Evolutionary conservation across 2,113 vertebrate genomes (phyloP).

Genomic region (Podocnemis expansa): DNA sequence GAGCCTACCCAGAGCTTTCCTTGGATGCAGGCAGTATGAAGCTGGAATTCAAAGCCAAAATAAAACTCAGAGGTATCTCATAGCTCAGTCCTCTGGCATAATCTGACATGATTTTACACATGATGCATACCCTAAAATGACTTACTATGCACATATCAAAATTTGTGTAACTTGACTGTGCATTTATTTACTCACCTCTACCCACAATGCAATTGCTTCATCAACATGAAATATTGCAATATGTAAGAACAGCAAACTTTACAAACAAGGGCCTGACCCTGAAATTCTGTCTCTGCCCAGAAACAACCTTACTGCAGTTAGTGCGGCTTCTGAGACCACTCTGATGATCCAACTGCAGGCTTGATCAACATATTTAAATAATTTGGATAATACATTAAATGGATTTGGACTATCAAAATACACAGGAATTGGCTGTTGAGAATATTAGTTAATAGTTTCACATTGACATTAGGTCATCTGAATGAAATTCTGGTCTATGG

Average conservation of each 20-base stretch:
- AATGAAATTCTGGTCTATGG: conserved; percentile 29
- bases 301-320: conserved; percentile 62
- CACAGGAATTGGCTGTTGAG: background rate
- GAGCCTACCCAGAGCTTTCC: background rate
- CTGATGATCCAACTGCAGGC: background rate
- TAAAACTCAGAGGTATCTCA: background rate
- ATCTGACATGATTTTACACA: background rate
- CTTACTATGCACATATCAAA: background rate
- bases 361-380: conserved; percentile 20
- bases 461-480: background rate
- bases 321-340: conserved; percentile 61
- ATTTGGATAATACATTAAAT: conserved; percentile 51
- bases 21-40: accelerated
- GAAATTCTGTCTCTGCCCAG: conserved; percentile 44
- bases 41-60: background rate
- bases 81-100: background rate
- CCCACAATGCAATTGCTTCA: conserved; percentile 9
- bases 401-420: conserved; percentile 60
- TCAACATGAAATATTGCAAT: conserved; percentile 8
- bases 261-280: background rate
- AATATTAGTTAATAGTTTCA: background rate
- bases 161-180: background rate
- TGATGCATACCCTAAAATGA: background rate
- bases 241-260: conserved; percentile 45
- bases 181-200: background rate